These are phyloP conservation scores for Xanthia icteritia DNA, from an alignment of 2,888 invertebrate genomes.

Conservation along the genomic window DNA sequence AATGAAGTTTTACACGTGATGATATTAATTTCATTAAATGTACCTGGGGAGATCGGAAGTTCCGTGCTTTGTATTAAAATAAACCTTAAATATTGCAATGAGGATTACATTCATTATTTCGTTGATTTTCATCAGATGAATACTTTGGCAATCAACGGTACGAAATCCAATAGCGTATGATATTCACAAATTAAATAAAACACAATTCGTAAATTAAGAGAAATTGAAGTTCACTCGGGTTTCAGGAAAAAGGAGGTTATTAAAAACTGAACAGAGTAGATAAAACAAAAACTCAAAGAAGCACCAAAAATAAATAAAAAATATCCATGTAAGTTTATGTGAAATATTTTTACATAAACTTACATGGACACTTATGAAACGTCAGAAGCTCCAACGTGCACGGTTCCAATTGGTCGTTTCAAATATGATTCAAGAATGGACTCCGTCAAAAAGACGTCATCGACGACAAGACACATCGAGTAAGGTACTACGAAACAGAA, in stretches of 20 bases:
- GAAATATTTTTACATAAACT: too few relatives aligned
- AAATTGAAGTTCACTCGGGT: not conserved
- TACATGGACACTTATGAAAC: too few relatives aligned
- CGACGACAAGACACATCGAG: not conserved
- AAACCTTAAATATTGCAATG: slow-evolving; percentile 19
- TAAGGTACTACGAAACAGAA: not conserved
- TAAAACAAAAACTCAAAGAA: not conserved
- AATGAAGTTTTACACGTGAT: slow-evolving; percentile 43
- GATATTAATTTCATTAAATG: slow-evolving; percentile 21
- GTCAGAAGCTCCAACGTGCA: too few relatives aligned
- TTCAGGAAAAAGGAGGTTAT: not conserved
- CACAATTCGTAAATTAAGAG: too few relatives aligned
- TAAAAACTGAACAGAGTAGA: not conserved
- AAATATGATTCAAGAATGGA: not conserved
- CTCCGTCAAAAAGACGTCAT: not conserved
- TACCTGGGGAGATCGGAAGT: slow-evolving; percentile 7
- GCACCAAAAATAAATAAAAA: too few relatives aligned
- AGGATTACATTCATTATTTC: slow-evolving; percentile 22
- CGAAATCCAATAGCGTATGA: slow-evolving; percentile 6
- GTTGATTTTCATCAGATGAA: slow-evolving; percentile 21
- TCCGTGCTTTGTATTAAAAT: slow-evolving; percentile 19
- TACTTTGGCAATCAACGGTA: slow-evolving; percentile 16
- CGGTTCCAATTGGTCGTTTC: too few relatives aligned
- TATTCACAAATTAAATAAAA: slow-evolving; percentile 18
- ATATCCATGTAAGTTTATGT: too few relatives aligned